Conservation (phyloP, 2,888 invertebrate species). For the Drosophila neutralis region DNA sequence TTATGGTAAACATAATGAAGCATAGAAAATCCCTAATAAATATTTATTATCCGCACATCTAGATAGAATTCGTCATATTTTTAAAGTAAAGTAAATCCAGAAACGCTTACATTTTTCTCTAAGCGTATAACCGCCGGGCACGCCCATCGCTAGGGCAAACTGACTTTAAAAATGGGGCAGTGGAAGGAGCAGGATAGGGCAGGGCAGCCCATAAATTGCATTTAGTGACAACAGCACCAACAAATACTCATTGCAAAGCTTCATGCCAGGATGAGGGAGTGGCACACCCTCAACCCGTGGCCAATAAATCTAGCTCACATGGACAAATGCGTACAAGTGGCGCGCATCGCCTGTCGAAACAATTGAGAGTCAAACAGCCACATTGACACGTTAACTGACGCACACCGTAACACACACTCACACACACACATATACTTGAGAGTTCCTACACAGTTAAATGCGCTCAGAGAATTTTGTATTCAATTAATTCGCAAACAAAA, state of each 20-base stretch:
- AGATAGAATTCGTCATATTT: background rate
- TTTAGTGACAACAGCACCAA: constrained; percentile 33
- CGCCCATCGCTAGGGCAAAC: background rate
- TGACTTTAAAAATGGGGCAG: background rate
- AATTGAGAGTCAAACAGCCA: constrained; percentile 75
- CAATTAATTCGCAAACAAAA: background rate
- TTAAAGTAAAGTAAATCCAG: background rate
- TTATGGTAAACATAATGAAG: background rate
- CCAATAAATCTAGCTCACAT: constrained; percentile 63
- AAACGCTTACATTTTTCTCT: background rate
- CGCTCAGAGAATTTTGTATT: constrained; percentile 24
- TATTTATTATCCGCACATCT: background rate
- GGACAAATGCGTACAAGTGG: constrained; percentile 65
- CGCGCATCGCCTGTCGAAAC: constrained; percentile 46
- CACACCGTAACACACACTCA: background rate
- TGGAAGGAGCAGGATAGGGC: background rate
- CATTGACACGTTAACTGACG: constrained; percentile 72
- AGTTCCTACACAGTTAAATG: constrained; percentile 6
- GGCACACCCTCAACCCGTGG: constrained; percentile 23
- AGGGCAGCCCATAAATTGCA: constrained; percentile 47
- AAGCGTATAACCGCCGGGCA: background rate
- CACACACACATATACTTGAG: background rate
- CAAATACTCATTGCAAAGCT: constrained; percentile 28
- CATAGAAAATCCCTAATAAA: no score
- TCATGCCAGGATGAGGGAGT: constrained; percentile 50